Evolutionary conservation across 1,140 invertebrate genomes (phyloP).

Genomic region (Aethina tumida): DNA sequence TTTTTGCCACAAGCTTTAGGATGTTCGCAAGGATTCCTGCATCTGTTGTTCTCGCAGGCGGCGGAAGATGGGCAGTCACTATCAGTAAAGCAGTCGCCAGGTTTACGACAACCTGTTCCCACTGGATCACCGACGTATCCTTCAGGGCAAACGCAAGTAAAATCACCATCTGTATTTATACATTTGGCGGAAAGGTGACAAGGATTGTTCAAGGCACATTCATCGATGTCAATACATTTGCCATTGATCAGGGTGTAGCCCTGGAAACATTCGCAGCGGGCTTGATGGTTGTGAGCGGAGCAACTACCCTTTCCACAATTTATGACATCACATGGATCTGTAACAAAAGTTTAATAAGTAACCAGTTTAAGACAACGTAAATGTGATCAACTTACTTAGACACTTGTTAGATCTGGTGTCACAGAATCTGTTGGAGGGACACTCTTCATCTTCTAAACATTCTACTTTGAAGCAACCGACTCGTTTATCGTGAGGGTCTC

Average conservation of each 20-base stretch:
- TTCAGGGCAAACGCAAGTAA: conserved; percentile 60
- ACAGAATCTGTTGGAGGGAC: conserved; percentile 63
- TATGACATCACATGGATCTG: conserved; percentile 64
- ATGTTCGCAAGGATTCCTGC: conserved; percentile 68
- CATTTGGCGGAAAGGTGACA: conserved; percentile 72
- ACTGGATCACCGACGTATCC: conserved; percentile 71
- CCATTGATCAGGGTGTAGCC: conserved; percentile 60
- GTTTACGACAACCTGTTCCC: conserved; percentile 55
- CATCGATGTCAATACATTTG: conserved; percentile 71
- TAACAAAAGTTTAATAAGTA: too few relatives aligned
- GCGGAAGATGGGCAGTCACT: conserved; percentile 69
- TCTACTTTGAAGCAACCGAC: conserved; percentile 77
- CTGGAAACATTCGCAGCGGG: conserved; percentile 60
- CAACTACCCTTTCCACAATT: conserved; percentile 68
- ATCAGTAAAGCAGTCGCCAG: conserved; percentile 72
- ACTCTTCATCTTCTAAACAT: conserved; percentile 66
- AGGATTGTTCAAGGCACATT: conserved; percentile 60
- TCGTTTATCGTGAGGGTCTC: conserved; percentile 61
- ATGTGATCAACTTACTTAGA: conserved; percentile 46
- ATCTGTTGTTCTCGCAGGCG: conserved; percentile 64
- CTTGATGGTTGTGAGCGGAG: conserved; percentile 55
- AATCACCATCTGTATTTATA: conserved; percentile 67
- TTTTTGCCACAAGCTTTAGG: conserved; percentile 58
- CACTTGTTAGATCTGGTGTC: conserved; percentile 66
- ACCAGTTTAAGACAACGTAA: too few relatives aligned